Conservation (phyloP, 1,140 invertebrate genomes). For the Procambarus virginalis region DNA sequence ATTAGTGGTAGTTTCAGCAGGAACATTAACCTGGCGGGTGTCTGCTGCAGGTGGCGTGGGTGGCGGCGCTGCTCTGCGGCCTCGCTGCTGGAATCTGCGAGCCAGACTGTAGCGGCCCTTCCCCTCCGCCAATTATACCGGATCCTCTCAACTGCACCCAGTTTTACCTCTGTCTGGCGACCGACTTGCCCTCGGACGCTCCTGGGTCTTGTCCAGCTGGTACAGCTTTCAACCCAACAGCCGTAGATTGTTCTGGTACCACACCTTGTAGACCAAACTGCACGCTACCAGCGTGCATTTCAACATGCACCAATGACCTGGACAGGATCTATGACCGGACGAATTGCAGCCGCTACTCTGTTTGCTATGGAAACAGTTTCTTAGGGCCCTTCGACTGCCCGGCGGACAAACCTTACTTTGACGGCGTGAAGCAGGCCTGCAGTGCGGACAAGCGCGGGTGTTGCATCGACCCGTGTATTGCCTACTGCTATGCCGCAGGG, state of each 20-base stretch:
- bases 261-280: background rate
- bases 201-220: background rate
- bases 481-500: background rate
- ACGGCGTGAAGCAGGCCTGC: background rate
- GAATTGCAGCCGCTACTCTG: background rate
- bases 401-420: background rate
- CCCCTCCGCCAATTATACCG: too few species aligned
- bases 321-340: slow-evolving; percentile 12
- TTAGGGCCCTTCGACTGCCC: background rate
- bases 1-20: too few species aligned
- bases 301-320: background rate
- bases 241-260: background rate
- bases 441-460: background rate
- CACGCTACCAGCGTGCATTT: background rate
- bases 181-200: background rate
- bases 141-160: slow-evolving; percentile 33
- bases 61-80: too few species aligned
- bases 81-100: too few species aligned
- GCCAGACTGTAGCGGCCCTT: too few species aligned
- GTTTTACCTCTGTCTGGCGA: slow-evolving; percentile 10
- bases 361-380: background rate
- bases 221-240: background rate
- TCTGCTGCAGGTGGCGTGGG: too few species aligned
- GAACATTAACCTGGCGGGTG: too few species aligned
- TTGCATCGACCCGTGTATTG: background rate